Evolutionary conservation across 2,888 invertebrate species (phyloP).

Genomic region (Melanchra persicariae): DNA sequence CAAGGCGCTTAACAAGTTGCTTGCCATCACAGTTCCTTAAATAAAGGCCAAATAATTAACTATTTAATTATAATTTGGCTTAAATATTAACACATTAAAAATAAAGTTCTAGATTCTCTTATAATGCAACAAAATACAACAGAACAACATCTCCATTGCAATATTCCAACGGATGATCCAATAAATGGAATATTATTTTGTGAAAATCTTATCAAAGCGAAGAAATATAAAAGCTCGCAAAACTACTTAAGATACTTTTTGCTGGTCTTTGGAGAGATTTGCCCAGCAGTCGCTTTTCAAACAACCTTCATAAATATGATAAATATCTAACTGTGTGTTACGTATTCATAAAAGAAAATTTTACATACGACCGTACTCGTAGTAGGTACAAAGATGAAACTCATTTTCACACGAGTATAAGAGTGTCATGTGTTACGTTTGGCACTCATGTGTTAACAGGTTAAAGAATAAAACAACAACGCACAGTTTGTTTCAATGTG

Average conservation of each 20-base stretch:
- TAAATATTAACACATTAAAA: not conserved
- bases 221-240: slow-evolving; percentile 61
- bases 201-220: slow-evolving; percentile 64
- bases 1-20: slow-evolving; percentile 5
- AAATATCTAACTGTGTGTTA: slow-evolving; percentile 67
- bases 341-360: slow-evolving; percentile 69
- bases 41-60: no score
- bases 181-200: slow-evolving; percentile 59
- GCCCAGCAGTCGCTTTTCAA: slow-evolving; percentile 61
- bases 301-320: slow-evolving; percentile 69
- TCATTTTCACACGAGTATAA: slow-evolving; percentile 46
- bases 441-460: slow-evolving; percentile 12
- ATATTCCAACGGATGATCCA: slow-evolving; percentile 27
- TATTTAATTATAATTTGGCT: no score
- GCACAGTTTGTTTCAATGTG: slow-evolving; percentile 41
- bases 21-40: not conserved
- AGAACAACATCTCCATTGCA: slow-evolving; percentile 5
- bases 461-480: slow-evolving; percentile 33
- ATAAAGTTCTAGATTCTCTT: not conserved
- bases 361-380: slow-evolving; percentile 55
- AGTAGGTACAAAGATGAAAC: slow-evolving; percentile 43
- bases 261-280: slow-evolving; percentile 63
- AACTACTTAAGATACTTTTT: slow-evolving; percentile 69
- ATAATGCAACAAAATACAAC: not conserved
- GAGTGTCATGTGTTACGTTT: slow-evolving; percentile 12